Conservation (phyloP, 2,113 vertebrate genomes). For the Steatornis caripensis region DNA sequence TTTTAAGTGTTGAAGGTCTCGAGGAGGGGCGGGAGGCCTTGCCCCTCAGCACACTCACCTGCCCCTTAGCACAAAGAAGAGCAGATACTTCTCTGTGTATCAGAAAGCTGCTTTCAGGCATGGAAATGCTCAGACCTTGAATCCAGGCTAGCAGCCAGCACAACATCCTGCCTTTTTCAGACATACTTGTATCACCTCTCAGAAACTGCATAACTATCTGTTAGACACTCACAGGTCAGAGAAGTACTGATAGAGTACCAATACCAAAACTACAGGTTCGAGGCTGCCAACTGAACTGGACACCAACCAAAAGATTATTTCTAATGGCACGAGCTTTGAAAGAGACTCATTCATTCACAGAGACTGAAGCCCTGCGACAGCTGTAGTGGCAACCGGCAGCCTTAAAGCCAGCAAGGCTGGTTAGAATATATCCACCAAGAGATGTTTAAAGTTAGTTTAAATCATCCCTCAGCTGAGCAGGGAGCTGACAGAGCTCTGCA, state of each 20-base stretch:
- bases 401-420: neutral
- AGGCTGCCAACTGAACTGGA: neutral
- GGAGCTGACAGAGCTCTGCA: neutral
- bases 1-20: neutral
- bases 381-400: accelerated
- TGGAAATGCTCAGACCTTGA: neutral
- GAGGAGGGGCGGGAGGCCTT: neutral
- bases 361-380: neutral
- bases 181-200: neutral
- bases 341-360: neutral
- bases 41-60: accelerated
- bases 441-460: neutral
- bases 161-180: neutral
- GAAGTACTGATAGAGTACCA: neutral
- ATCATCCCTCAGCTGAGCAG: neutral
- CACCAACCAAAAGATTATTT: neutral
- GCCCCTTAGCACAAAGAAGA: neutral
- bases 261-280: neutral
- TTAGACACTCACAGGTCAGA: neutral
- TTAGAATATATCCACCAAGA: neutral
- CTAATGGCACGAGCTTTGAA: neutral
- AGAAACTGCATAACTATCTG: neutral
- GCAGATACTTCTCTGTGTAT: accelerated
- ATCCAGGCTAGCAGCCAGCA: neutral
- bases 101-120: neutral